phyloP scores from a whole-genome alignment of 2,113 vertebrate species.

The Tragulus kanchil region DNA sequence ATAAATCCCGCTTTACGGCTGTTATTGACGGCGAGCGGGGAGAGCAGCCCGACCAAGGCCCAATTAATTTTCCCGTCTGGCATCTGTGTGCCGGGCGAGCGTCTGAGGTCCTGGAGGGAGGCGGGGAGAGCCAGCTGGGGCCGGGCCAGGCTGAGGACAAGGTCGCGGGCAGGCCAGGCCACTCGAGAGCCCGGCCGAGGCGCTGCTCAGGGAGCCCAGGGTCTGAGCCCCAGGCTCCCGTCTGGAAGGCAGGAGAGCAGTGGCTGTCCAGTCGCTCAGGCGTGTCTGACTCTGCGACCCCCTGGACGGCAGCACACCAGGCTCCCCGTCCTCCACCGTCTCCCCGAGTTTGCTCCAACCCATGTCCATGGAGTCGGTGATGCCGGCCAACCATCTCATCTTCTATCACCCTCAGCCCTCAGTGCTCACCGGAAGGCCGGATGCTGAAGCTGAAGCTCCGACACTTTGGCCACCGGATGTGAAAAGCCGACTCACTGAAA shows the following conservation, averaged over 20 bases:
- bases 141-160: conserved; percentile 68
- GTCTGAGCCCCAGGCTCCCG: background rate
- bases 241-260: background rate
- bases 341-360: background rate
- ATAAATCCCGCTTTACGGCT: conserved; percentile 76
- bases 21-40: conserved; percentile 39
- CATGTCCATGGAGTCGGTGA: background rate
- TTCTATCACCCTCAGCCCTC: background rate
- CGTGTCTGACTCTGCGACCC: background rate
- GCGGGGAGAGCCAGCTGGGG: background rate
- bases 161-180: conserved; percentile 20
- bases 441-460: background rate
- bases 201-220: background rate
- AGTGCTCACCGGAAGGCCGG: background rate
- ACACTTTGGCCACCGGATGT: background rate
- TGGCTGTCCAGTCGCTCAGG: background rate
- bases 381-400: background rate
- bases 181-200: background rate
- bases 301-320: background rate
- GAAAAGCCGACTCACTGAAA: background rate
- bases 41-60: conserved; percentile 37
- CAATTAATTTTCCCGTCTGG: conserved; percentile 74
- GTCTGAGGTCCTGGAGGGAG: conserved; percentile 53
- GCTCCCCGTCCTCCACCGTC: background rate
- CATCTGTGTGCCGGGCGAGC: conserved; percentile 26